phyloP scores from a whole-genome alignment of 64 coral and sea anemone species.

The Anthopleura sola region DNA sequence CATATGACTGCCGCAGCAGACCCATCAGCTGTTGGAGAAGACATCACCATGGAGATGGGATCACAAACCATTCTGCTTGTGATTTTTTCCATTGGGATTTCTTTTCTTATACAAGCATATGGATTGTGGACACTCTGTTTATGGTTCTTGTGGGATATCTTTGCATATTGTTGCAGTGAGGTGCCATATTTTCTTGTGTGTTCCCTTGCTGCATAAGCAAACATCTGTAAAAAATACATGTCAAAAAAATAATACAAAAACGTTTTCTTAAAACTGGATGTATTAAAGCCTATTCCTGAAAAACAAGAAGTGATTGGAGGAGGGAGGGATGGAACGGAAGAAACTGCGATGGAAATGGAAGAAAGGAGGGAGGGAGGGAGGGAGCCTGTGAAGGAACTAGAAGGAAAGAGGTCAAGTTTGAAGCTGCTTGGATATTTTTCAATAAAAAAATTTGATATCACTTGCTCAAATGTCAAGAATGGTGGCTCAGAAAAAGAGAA shows the following conservation, averaged over 20 bases:
- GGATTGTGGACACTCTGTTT: constrained; percentile 74
- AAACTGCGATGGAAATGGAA: too few relatives aligned
- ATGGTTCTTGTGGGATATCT: constrained; percentile 81
- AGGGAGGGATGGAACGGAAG: too few relatives aligned
- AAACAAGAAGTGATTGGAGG: too few relatives aligned
- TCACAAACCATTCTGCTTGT: constrained; percentile 51
- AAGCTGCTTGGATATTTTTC: too few relatives aligned
- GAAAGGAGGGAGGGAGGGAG: background rate
- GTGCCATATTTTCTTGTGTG: constrained; percentile 80
- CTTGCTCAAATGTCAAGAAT: too few relatives aligned
- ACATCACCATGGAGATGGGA: constrained; percentile 68
- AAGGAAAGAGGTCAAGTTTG: too few relatives aligned
- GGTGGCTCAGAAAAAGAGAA: too few relatives aligned
- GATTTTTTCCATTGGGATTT: constrained; percentile 58
- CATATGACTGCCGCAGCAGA: constrained; percentile 78
- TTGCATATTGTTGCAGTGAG: constrained; percentile 68
- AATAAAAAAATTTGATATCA: too few relatives aligned
- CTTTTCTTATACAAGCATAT: constrained; percentile 53
- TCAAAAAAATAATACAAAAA: too few relatives aligned
- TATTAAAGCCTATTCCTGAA: too few relatives aligned
- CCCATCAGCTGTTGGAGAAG: constrained; percentile 79
- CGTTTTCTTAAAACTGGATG: background rate
- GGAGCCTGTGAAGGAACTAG: too few relatives aligned
- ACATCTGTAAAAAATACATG: constrained; percentile 59
- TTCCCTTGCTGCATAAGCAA: constrained; percentile 75